Base-by-base conservation (phyloP, 2,113 vertebrate species). In the Pithys albifrons region DNA sequence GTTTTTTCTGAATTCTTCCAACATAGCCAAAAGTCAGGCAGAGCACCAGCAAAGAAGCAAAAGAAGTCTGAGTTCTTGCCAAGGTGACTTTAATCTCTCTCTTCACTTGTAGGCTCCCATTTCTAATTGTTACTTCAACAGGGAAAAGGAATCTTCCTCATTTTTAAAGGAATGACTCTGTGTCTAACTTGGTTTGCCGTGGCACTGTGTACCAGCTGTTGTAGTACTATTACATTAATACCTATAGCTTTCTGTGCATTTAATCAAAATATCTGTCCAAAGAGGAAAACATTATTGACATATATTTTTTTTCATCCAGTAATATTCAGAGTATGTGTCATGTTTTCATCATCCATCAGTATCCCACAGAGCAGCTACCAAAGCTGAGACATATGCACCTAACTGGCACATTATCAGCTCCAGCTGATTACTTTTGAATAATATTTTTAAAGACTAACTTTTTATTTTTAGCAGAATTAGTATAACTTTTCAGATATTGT, bases 141-240 rank as follows among this genome's bases (percentile, higher is more conserved):
- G 14, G 17, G 31, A 62, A 45, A 18, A 81, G 73, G 28, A 87
- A 14, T 18, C 4, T 6, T 65, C 19, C 33, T 64, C 0, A 0
- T 51, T 77, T 77, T 43, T 48, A 46, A 29, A 52, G 24, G 18
- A 57, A 48, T 61, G 27, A 28, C 27, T 58, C 12, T 28, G 6
- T 43, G 16, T 24, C 35, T 81, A 48, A 51, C 31, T 65, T 14
- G 12, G 29, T 28, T 85, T 77, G 17, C 51, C 70, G 22, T 23
- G 84, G 55, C 49, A 52, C 10, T 58, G 7, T 31, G 6, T 37
- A 31, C 10, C 22, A 27, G 16, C 2, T 46, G 28, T 41, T 84
- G 19, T 52, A 66, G 76, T 43, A n/a, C 10, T 15, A 9, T 18
- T 64, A 22, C 27, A 6, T 20, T 70, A 48, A 33, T 41, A 29